Conservation (phyloP, 2,888 invertebrate genomes). For the Campaea margaritaria region DNA sequence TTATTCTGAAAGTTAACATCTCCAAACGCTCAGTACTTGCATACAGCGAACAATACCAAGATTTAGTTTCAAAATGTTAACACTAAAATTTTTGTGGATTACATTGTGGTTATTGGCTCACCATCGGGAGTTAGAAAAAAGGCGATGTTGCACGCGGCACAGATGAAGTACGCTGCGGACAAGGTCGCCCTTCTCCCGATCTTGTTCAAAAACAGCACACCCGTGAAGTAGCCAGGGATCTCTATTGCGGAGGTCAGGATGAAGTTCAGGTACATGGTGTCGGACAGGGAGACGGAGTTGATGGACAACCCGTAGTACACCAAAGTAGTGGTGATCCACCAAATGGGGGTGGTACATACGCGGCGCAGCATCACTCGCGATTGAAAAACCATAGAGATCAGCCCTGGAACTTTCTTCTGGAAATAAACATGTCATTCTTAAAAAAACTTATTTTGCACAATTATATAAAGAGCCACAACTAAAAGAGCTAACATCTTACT, state of each 20-base stretch:
- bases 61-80: too few relatives aligned
- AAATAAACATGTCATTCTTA: background rate
- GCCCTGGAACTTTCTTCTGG: conserved; percentile 41
- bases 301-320: conserved; percentile 93
- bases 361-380: conserved; percentile 83
- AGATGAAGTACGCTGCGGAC: conserved; percentile 84
- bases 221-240: conserved; percentile 88
- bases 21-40: too few relatives aligned
- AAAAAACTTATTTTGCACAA: background rate
- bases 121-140: too few relatives aligned
- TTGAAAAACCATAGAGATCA: conserved; percentile 69
- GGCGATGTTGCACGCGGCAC: conserved; percentile 73
- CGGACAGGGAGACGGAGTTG: conserved; percentile 89
- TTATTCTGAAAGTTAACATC: too few relatives aligned
- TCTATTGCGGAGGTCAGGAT: conserved; percentile 88
- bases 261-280: conserved; percentile 90
- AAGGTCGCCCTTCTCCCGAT: conserved; percentile 87
- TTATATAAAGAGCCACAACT: background rate
- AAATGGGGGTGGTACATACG: conserved; percentile 88
- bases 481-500: conserved; percentile 18
- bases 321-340: conserved; percentile 92
- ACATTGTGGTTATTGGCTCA: too few relatives aligned
- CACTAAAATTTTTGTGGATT: too few relatives aligned
- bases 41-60: too few relatives aligned
- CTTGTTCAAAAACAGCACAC: conserved; percentile 86